A percentile compares a stretch with the other conserved stretches of the same genome.
These are phyloP conservation scores for Macquaria australasica DNA, from an alignment of 2,113 vertebrate genomes.

Conservation along the genomic window DNA sequence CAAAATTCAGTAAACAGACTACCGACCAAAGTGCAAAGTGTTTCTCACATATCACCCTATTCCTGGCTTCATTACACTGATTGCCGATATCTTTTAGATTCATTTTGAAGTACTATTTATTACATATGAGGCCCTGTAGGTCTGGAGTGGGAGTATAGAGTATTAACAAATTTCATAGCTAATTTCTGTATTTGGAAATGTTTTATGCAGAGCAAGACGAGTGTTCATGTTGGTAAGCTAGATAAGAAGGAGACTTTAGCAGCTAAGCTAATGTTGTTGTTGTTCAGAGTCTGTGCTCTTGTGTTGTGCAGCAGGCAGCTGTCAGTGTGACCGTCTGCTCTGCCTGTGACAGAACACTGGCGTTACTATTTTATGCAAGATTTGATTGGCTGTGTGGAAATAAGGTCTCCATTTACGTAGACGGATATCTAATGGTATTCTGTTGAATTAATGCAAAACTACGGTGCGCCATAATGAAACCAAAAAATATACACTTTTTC, in stretches of 20 bases:
- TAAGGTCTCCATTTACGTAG: not conserved
- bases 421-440: rapidly evolving
- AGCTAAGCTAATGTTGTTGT: not conserved
- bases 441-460: not conserved
- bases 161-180: not conserved
- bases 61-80: too few relatives aligned
- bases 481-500: not conserved
- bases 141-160: not conserved
- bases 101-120: not conserved
- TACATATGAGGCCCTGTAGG: not conserved
- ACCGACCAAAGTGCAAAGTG: too few relatives aligned
- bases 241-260: not conserved
- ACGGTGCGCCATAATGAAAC: not conserved
- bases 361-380: not conserved
- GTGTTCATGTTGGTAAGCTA: not conserved
- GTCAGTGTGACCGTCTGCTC: not conserved
- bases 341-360: not conserved
- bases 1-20: not conserved
- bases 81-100: not conserved
- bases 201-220: not conserved
- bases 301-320: not conserved
- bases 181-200: not conserved
- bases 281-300: not conserved
- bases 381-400: not conserved
- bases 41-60: too few relatives aligned